Evolutionary conservation across 2,888 invertebrate species (phyloP), one percentile per base, ranked within the genome.

Genomic region (Cerastis leucographa): DNA sequence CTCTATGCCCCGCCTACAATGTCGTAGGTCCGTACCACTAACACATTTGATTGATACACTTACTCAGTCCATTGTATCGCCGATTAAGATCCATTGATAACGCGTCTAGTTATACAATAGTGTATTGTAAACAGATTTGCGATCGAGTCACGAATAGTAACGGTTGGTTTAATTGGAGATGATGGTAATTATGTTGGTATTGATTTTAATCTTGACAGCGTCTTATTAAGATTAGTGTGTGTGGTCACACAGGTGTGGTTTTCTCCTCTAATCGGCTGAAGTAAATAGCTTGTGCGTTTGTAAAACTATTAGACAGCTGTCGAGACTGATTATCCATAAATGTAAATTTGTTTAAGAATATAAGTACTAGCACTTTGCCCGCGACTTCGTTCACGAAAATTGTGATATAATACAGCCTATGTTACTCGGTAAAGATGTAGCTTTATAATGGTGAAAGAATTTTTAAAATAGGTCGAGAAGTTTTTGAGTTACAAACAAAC

Each of bases 11-110:
- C 17, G 66, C 84, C 83, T 69, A 68, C 81, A 29, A 74, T 91
- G 90, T 89, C 88, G 90, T 91, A 92, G 91, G 90, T 90, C 91
- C 88, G 76, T 79, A 84, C 84, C 89, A 88, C 88, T 89, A 89
- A 91, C 89, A 90, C 74, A 67, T 74, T 75, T 88, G 89, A 90
- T 91, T 90, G 86, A 91, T 86, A 84, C 61, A 77, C 70, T 87
- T 74, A 61, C 49, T 82, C 42, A 19, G 54, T 40, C 54, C 61
- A 80, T 87, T 83, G 73, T 85, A 40, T 51, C 67, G 40, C 1
- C n/a, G 83, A 85, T 78, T 76, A 72, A n/a, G 35, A 78, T 65
- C 56, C 35, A 65, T 69, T 73, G 84, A 83, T 86, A 86, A 76
- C n/a, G 12, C 49, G 35, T 17, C 35, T 62, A 54, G 61, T 75